phyloP scores from a whole-genome alignment of 2,797 vertebrate genomes.

The Lindbergichthys nudifrons region DNA sequence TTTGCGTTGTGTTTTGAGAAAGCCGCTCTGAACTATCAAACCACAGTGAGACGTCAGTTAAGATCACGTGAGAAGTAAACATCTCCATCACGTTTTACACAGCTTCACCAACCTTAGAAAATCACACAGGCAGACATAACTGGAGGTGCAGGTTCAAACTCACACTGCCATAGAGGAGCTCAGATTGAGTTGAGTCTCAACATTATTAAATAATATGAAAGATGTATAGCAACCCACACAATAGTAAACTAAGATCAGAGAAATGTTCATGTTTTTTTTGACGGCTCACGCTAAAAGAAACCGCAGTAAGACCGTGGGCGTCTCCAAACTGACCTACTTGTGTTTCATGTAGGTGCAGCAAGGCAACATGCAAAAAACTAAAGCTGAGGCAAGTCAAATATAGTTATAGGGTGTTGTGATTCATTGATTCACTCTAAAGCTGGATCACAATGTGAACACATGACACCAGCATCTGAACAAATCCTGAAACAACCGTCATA shows the following conservation, averaged over 20 bases:
- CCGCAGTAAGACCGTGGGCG: neutral
- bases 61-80: neutral
- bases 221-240: neutral
- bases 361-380: neutral
- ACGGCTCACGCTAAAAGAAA: too few relatives aligned
- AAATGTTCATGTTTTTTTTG: neutral
- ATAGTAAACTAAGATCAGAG: neutral
- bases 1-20: neutral
- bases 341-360: neutral
- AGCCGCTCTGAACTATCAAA: neutral
- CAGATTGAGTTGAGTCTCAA: neutral
- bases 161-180: neutral
- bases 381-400: neutral
- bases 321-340: neutral
- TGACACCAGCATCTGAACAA: too few relatives aligned
- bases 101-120: neutral
- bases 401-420: neutral
- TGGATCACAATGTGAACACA: too few relatives aligned
- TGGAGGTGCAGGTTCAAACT: neutral
- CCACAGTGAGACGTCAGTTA: neutral
- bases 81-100: neutral
- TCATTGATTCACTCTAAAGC: neutral
- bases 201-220: too few relatives aligned
- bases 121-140: neutral
- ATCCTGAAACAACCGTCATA: too few relatives aligned